Conservation (phyloP, 2,113 vertebrate species). For the Hydropotes inermis region DNA sequence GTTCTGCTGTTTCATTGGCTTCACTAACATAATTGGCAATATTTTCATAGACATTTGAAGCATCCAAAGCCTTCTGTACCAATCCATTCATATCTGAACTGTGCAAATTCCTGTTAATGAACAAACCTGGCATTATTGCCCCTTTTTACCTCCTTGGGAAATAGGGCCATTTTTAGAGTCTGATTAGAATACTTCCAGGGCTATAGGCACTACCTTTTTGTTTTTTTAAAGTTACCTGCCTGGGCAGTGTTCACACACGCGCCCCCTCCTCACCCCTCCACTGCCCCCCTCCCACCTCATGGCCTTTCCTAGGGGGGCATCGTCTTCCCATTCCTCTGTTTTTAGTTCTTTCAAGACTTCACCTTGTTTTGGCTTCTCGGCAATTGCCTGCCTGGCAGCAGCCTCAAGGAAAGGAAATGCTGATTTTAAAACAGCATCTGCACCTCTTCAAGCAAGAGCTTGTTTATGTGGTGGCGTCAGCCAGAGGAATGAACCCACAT, state of each 20-base stretch:
- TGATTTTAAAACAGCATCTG: not conserved
- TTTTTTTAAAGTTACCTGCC: not conserved
- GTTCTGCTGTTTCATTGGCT: slow-evolving; percentile 86
- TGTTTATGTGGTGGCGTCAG: not conserved
- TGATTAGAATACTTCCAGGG: not conserved
- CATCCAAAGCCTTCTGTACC: slow-evolving; percentile 93
- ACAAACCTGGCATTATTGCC: not conserved
- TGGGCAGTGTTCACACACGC: not conserved
- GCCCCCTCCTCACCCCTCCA: not conserved
- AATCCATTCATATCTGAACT: slow-evolving; percentile 91
- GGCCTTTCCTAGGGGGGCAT: not conserved
- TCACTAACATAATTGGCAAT: slow-evolving; percentile 88
- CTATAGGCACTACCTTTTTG: not conserved
- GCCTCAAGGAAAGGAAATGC: not conserved
- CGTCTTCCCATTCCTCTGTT: not conserved
- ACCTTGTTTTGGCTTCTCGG: not conserved
- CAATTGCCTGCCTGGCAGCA: not conserved
- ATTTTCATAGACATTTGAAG: slow-evolving; percentile 94
- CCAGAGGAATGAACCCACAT: not conserved
- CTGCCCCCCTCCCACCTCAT: not conserved
- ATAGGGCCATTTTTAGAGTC: not conserved
- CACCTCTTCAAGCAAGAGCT: not conserved
- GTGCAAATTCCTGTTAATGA: slow-evolving; percentile 81
- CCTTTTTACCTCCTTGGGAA: not conserved
- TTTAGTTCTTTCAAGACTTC: not conserved